A percentile compares a stretch with the other conserved stretches of the same genome.
These are phyloP conservation scores for Pachyramphus minor DNA, from an alignment of 2,113 vertebrate species.

Conservation along the genomic window DNA sequence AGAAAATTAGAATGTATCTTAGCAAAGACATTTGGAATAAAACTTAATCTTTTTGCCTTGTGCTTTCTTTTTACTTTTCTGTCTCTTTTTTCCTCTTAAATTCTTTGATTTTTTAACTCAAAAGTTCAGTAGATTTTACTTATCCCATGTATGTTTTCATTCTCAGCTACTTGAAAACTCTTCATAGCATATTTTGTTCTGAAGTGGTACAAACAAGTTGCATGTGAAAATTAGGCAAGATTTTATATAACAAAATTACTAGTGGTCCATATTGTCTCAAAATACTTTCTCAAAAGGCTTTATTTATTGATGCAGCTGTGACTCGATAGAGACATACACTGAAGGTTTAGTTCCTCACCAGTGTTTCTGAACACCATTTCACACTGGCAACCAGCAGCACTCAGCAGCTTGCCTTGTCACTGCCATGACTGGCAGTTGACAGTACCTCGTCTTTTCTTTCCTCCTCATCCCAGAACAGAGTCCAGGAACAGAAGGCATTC, in stretches of 20 bases:
- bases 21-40: neutral
- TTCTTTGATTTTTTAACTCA: neutral
- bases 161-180: neutral
- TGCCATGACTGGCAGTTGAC: fast-evolving
- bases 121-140: neutral
- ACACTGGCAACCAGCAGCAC: neutral
- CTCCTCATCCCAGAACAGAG: neutral
- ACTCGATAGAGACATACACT: neutral
- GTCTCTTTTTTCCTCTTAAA: neutral
- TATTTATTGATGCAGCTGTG: neutral
- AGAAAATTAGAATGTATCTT: neutral
- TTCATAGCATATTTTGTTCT: neutral
- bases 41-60: neutral
- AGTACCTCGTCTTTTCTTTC: neutral
- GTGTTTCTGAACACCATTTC: neutral
- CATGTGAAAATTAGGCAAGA: neutral
- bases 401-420: neutral
- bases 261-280: neutral
- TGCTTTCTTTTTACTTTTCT: neutral
- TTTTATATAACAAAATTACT: neutral
- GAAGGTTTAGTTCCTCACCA: neutral
- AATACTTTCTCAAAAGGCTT: neutral
- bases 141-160: neutral
- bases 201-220: neutral
- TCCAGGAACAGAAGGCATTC: neutral